Evolutionary conservation across 2,797 vertebrate genomes (phyloP).

Genomic region (Lindbergichthys nudifrons): DNA sequence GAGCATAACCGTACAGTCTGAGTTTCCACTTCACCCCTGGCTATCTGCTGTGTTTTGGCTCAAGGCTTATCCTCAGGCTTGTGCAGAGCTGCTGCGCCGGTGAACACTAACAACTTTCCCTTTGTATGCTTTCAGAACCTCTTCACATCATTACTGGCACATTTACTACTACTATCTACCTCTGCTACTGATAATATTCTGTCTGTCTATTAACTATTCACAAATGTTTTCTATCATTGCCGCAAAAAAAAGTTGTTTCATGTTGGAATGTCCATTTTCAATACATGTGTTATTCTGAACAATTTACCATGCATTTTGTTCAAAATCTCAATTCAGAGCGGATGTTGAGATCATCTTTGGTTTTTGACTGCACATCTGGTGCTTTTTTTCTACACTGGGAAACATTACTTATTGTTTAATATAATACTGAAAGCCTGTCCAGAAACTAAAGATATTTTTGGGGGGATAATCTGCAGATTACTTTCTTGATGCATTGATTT

Average conservation of each 20-base stretch:
- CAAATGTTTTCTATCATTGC: conserved; percentile 3
- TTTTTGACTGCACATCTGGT: conserved; percentile 62
- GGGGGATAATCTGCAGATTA: too few species aligned
- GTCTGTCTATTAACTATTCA: not conserved
- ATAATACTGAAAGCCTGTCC: not conserved
- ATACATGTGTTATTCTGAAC: conserved; percentile 15
- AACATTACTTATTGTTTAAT: conserved; percentile 7
- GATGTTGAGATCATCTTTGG: conserved; percentile 36
- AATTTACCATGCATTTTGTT: conserved; percentile 20
- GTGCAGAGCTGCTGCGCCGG: conserved; percentile 71
- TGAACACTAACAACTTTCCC: conserved; percentile 75
- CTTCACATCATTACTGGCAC: conserved; percentile 25
- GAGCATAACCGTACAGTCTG: conserved; percentile 72
- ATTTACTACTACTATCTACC: conserved; percentile 40
- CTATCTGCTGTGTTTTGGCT: conserved; percentile 75
- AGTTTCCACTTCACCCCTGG: conserved; percentile 75
- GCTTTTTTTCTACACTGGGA: conserved; percentile 34
- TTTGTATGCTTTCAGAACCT: conserved; percentile 68
- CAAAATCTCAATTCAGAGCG: conserved; percentile 24
- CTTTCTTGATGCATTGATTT: too few species aligned
- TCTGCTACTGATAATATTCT: conserved; percentile 38
- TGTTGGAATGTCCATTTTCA: conserved; percentile 13
- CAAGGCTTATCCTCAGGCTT: conserved; percentile 80
- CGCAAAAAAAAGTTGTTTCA: conserved; percentile 11
- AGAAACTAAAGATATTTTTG: too few species aligned